Evolutionary conservation across 2,113 vertebrate species (phyloP).

Genomic region (Saccopteryx leptura): DNA sequence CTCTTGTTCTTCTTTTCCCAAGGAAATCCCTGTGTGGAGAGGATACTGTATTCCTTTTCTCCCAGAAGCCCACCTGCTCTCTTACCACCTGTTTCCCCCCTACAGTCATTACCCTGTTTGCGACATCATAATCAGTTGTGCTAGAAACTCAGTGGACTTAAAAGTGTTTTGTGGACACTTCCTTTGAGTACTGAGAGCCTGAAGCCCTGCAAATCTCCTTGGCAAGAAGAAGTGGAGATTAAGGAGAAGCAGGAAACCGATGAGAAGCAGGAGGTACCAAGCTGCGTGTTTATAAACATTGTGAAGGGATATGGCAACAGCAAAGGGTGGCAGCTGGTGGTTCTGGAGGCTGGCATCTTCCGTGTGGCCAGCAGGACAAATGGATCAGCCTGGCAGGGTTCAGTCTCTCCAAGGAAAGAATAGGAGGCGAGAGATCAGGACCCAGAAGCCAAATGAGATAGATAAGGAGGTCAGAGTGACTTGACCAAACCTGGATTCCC

Average conservation of each 20-base stretch:
- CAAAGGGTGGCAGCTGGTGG: not conserved
- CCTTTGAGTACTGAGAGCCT: slow-evolving; percentile 30
- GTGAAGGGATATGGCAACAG: not conserved
- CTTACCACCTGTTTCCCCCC: not conserved
- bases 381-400: not conserved
- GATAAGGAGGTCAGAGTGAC: not conserved
- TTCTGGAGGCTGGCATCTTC: not conserved
- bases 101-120: not conserved
- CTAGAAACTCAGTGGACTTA: not conserved
- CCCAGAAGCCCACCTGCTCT: slow-evolving; percentile 49
- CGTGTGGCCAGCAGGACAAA: not conserved
- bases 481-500: not conserved
- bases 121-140: slow-evolving; percentile 24
- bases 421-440: not conserved
- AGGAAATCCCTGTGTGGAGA: not conserved
- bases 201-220: slow-evolving; percentile 48
- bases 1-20: slow-evolving; percentile 53
- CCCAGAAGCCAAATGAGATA: accelerated
- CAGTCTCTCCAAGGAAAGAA: not conserved
- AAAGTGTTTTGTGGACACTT: not conserved
- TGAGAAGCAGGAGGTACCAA: slow-evolving; percentile 15
- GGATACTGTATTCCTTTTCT: not conserved
- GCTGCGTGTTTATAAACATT: not conserved
- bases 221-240: slow-evolving; percentile 28
- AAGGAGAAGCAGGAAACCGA: not conserved